Conservation (phyloP, 2,888 invertebrate species). For the Drosophila phalerata region DNA sequence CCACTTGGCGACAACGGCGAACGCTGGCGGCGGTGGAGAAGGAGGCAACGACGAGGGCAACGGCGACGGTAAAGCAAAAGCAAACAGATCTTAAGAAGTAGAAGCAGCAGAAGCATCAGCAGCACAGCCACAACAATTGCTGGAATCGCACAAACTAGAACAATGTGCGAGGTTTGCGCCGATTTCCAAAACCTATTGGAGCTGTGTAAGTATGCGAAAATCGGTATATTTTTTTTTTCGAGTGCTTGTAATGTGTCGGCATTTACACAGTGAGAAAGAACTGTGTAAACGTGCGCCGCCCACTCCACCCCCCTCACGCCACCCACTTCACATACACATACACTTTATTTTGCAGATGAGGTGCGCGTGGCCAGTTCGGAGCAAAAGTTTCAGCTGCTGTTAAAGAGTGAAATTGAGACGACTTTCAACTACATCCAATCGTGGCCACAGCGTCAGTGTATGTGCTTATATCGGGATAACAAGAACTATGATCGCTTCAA, state of each 20-base stretch:
- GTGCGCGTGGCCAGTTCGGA: constrained; percentile 91
- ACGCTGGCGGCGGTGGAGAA: constrained; percentile 51
- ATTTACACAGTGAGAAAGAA: constrained; percentile 45
- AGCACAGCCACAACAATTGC: constrained; percentile 43
- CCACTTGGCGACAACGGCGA: constrained; percentile 54
- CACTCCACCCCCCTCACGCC: constrained; percentile 20
- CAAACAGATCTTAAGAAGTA: constrained; percentile 62
- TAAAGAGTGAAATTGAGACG: constrained; percentile 92
- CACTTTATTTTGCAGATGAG: constrained; percentile 88
- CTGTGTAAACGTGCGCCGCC: constrained; percentile 44
- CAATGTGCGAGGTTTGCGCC: constrained; percentile 97
- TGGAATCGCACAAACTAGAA: constrained; percentile 48
- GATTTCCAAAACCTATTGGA: constrained; percentile 96
- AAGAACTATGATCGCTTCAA: constrained; percentile 97
- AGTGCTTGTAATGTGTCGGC: constrained; percentile 39
- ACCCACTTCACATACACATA: constrained; percentile 19
- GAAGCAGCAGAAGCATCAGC: constrained; percentile 49
- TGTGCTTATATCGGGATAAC: constrained; percentile 96
- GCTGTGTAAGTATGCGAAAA: constrained; percentile 88
- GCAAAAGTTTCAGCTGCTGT: constrained; percentile 89
- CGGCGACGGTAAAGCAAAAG: constrained; percentile 45
- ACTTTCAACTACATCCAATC: constrained; percentile 94
- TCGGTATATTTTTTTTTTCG: background rate
- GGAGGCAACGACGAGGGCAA: constrained; percentile 22
- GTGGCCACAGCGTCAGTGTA: constrained; percentile 97